A percentile compares a stretch with the other conserved stretches of the same genome.
phyloP scores from a whole-genome alignment of 30 jellyfish, hydroid and myxozoan genomes.

The Hydractinia echinata region DNA sequence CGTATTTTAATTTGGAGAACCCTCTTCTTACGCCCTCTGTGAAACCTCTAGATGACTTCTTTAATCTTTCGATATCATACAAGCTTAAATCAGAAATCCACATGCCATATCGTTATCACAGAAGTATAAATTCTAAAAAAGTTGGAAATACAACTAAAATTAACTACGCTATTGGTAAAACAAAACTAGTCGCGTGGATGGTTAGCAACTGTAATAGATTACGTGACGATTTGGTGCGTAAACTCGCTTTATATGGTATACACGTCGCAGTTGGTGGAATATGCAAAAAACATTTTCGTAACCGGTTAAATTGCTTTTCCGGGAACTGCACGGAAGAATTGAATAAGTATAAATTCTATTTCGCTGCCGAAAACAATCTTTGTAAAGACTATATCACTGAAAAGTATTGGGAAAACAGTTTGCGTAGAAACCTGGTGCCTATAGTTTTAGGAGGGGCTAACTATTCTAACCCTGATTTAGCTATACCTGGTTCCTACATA shows the following conservation, averaged over 20 bases:
- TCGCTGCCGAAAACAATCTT: conserved; percentile 56
- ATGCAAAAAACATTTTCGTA: conserved; percentile 26
- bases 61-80: conserved; percentile 80
- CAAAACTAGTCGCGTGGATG: conserved; percentile 60
- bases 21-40: not conserved
- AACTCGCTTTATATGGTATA: conserved; percentile 36
- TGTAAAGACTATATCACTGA: conserved; percentile 81
- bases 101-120: conserved; percentile 45
- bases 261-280: conserved; percentile 64
- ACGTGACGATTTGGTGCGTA: conserved; percentile 59
- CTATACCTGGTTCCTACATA: conserved; percentile 78
- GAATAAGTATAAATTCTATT: conserved; percentile 50
- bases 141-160: not conserved
- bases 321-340: conserved; percentile 20
- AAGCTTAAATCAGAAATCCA: conserved; percentile 51
- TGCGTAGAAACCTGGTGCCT: conserved; percentile 45
- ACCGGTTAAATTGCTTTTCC: conserved; percentile 22
- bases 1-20: not conserved
- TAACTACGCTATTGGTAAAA: conserved; percentile 51
- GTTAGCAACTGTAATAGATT: conserved; percentile 56
- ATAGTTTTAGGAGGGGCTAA: conserved; percentile 75
- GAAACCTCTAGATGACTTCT: conserved; percentile 39
- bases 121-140: not conserved
- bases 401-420: conserved; percentile 58
- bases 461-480: conserved; percentile 44